These are phyloP conservation scores for Dipodomys merriami DNA, from an alignment of 2,113 vertebrate genomes.

Conservation along the genomic window DNA sequence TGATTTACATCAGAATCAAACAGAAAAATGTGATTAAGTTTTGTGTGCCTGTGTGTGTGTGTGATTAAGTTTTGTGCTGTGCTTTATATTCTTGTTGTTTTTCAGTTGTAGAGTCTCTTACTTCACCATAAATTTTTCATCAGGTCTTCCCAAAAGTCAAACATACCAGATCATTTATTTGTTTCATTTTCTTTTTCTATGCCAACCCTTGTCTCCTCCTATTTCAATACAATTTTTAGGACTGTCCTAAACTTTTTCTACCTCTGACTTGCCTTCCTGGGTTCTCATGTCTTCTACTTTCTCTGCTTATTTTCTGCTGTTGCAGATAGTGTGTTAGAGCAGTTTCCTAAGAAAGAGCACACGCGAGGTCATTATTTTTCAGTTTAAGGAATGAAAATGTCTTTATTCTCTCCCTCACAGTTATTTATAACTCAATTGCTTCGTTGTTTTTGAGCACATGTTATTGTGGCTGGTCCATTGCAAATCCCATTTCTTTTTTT, in stretches of 20 bases:
- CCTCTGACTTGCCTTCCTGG: neutral
- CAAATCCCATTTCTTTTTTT: neutral
- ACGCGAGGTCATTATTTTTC: neutral
- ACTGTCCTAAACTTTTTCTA: neutral
- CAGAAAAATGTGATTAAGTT: neutral
- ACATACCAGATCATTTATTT: neutral
- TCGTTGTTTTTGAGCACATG: neutral
- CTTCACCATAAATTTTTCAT: neutral
- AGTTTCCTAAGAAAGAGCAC: slow-evolving; percentile 4
- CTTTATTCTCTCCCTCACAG: neutral
- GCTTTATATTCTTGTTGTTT: neutral
- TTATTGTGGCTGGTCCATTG: neutral
- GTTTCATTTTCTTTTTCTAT: neutral
- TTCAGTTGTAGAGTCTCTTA: neutral
- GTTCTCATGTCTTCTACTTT: neutral
- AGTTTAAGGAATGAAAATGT: neutral
- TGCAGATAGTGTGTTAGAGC: neutral
- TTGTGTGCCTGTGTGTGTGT: neutral
- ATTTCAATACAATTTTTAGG: neutral
- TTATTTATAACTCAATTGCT: slow-evolving; percentile 21
- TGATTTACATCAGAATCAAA: neutral
- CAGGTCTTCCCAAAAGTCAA: neutral
- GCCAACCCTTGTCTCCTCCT: neutral
- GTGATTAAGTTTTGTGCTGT: neutral
- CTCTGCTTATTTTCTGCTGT: neutral